phyloP scores from a whole-genome alignment of 2,113 vertebrate species.

The Dolichallabes microphthalmus region DNA sequence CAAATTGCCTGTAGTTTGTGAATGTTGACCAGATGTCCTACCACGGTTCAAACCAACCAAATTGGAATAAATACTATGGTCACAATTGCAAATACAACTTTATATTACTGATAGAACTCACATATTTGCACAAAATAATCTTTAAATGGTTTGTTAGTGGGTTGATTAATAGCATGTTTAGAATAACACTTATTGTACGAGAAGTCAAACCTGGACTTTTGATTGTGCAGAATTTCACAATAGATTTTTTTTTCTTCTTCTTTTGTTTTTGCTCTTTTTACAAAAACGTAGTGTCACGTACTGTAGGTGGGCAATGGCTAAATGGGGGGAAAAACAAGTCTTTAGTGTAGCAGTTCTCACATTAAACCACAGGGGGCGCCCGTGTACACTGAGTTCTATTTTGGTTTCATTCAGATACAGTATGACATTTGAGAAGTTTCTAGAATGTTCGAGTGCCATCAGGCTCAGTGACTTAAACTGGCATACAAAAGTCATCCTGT shows the following conservation, averaged over 20 bases:
- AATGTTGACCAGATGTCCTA: too few relatives aligned
- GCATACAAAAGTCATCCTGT: background rate
- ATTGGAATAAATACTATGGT: too few relatives aligned
- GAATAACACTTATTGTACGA: background rate
- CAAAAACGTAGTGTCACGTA: background rate
- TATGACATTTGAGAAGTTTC: conserved; percentile 24
- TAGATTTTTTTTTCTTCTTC: background rate
- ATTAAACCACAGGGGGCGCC: conserved; percentile 12
- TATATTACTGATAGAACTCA: background rate
- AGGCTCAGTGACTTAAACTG: background rate
- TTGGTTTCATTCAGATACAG: background rate
- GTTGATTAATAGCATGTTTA: background rate
- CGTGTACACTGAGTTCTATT: conserved; percentile 1
- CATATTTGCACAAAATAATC: too few relatives aligned
- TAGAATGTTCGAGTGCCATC: conserved; percentile 24
- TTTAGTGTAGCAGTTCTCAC: background rate
- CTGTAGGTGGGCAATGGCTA: background rate
- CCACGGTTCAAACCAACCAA: too few relatives aligned
- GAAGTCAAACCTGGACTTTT: too few relatives aligned
- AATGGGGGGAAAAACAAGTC: background rate
- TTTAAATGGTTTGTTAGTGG: background rate
- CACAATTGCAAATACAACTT: background rate
- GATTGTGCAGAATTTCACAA: background rate
- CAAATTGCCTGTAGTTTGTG: too few relatives aligned
- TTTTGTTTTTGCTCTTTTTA: background rate